These are phyloP conservation scores for Eupristina koningsbergeri DNA, from an alignment of 1,140 invertebrate genomes.

Conservation along the genomic window DNA sequence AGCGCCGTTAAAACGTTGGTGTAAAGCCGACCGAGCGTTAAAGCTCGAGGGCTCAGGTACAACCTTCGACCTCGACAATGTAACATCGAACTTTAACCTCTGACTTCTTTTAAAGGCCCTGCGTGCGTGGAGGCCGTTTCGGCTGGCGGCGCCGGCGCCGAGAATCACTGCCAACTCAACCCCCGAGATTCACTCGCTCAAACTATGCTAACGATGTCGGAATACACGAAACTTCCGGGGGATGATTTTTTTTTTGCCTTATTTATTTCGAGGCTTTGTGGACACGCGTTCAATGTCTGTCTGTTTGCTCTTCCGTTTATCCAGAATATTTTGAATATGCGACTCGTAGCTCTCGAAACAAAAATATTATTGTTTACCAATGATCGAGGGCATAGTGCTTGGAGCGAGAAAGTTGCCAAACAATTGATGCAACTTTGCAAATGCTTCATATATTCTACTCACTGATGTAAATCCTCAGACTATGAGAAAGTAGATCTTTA, in stretches of 20 bases:
- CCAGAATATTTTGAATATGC: not conserved
- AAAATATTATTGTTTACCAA: not conserved
- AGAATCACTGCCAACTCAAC: conserved; percentile 5
- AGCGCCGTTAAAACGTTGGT: not conserved
- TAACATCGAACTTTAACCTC: conserved; percentile 67
- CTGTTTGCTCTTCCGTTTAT: not conserved
- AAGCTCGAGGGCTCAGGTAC: conserved; percentile 16
- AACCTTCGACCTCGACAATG: conserved; percentile 60
- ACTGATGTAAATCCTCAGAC: too few relatives aligned
- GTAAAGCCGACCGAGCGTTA: conserved; percentile 28
- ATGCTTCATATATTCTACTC: too few relatives aligned
- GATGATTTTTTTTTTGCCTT: not conserved
- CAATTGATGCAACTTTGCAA: too few relatives aligned
- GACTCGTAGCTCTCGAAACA: not conserved
- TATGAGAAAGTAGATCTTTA: too few relatives aligned
- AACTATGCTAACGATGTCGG: conserved; percentile 7
- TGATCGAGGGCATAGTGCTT: too few relatives aligned
- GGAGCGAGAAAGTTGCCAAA: too few relatives aligned
- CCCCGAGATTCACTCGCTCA: not conserved
- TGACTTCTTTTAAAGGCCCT: conserved; percentile 33
- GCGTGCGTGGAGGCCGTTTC: conserved; percentile 7
- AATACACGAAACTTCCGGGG: conserved; percentile 16
- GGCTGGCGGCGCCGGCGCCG: not conserved
- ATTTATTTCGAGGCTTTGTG: not conserved
- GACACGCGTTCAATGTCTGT: not conserved